These are phyloP conservation scores for Andricus curvator DNA, from an alignment of 2,888 invertebrate species.

Conservation along the genomic window DNA sequence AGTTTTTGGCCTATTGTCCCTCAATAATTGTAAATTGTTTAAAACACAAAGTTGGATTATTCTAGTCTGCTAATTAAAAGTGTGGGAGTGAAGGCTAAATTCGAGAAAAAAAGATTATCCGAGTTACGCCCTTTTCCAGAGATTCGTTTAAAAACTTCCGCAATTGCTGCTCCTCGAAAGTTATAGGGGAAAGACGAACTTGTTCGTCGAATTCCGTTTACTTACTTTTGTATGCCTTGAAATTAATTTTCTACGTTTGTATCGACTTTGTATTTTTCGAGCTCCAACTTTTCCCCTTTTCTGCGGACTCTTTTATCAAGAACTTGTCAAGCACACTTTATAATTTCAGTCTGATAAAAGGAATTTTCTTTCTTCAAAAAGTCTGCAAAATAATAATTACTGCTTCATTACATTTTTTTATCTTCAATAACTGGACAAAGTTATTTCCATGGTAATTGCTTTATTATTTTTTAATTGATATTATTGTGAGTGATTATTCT, in stretches of 20 bases:
- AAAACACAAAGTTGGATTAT: background rate
- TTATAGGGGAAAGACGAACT: conserved; percentile 27
- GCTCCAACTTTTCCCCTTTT: conserved; percentile 4
- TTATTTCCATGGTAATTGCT: background rate
- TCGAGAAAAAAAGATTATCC: conserved; percentile 7
- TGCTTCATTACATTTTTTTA: background rate
- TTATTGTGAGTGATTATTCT: background rate
- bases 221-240: conserved; percentile 29
- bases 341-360: background rate
- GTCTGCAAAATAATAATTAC: conserved; percentile 14
- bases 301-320: background rate
- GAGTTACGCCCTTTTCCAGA: conserved; percentile 26
- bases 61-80: conserved; percentile 20
- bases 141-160: conserved; percentile 32
- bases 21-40: background rate
- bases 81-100: conserved; percentile 3
- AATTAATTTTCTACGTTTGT: conserved; percentile 35
- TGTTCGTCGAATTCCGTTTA: conserved; percentile 16
- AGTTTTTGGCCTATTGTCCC: background rate
- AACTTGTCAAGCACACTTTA: conserved; percentile 8
- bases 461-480: background rate
- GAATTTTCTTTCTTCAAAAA: background rate
- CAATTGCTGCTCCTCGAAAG: conserved; percentile 32
- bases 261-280: conserved; percentile 30
- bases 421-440: background rate